Base-by-base conservation (phyloP, 1,140 invertebrate species). In the Drosophila leontia region DNA sequence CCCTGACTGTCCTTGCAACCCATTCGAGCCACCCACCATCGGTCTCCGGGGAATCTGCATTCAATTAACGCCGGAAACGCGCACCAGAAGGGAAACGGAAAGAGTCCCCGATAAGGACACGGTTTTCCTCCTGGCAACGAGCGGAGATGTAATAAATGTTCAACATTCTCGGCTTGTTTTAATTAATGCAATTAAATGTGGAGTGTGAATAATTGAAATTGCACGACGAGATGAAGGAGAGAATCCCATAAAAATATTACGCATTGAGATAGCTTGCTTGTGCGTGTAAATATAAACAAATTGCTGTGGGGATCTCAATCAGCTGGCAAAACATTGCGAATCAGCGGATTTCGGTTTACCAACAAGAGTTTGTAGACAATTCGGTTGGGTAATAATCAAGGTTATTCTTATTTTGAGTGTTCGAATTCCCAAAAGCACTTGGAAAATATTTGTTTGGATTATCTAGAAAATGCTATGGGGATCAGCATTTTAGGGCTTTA, bases 51-150 rank as follows among this genome's bases (percentile, higher is more conserved):
- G 60, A 56, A 67, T 76, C 75, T 78, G 63, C 63, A 78, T 78
- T 77, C 75, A 78, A 78, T 78, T 78, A 78, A 69, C 37, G 63
- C 75, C 75, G 75, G 75, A 78, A 78, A 78, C 64, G 75, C 74
- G 61, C 71, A 34, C 15, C 56, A 74, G n/a, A 39, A 67, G 70
- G 26, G 50, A 67, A 42, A 45, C 19, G 51, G 44, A 65, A 58
- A 34, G 53, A 58, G 53, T 58, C 41, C 35, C 45, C 56, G 75
- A 78, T 78, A 78, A 78, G 75, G 75, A 78, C 75, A 56, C 50
- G 63, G 37, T 17, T 35, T n/a, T 9, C 45, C 53, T 56, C 19
- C 53, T 56, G 53, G 53, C 34, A n/a, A 6, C 53, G 13, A 56
- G 39, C 37, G 47, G 51, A 55, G 39, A 53, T 53, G 75, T 61